A percentile compares a stretch with the other conserved stretches of the same genome.
These are phyloP conservation scores for Ctenosaura bakeri DNA, from an alignment of 2,797 vertebrate genomes.

Conservation along the genomic window DNA sequence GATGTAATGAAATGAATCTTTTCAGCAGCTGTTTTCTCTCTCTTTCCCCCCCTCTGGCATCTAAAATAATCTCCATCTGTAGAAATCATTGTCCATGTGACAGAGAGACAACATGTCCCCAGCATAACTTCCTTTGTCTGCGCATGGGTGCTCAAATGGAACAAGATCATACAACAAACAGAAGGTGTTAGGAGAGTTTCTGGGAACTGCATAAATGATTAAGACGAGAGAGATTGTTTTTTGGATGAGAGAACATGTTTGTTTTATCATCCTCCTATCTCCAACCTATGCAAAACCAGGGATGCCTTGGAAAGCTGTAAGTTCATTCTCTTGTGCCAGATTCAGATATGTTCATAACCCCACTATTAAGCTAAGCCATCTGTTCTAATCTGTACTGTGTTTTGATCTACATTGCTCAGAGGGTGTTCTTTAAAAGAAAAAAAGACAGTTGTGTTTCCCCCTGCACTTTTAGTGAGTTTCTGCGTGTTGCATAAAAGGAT, in stretches of 20 bases:
- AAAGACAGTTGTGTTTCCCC: no score
- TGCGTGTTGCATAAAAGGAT: neutral
- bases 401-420: slow-evolving; percentile 4
- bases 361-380: neutral
- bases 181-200: neutral
- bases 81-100: slow-evolving; percentile 45
- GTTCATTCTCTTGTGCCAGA: slow-evolving; percentile 13
- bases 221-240: neutral
- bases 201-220: slow-evolving; percentile 6
- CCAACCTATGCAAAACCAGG: neutral
- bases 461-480: neutral
- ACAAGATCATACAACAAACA: neutral
- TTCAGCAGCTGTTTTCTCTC: slow-evolving; percentile 13
- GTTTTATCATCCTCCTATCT: neutral
- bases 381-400: neutral
- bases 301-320: neutral
- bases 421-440: neutral
- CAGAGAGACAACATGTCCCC: slow-evolving; percentile 29
- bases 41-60: slow-evolving; percentile 20
- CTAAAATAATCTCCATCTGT: slow-evolving; percentile 52
- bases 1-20: slow-evolving; percentile 54
- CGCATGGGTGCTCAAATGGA: slow-evolving; percentile 41
- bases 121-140: slow-evolving; percentile 23
- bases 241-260: slow-evolving; percentile 11
- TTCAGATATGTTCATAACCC: slow-evolving; percentile 2